phyloP scores from a whole-genome alignment of 2,888 invertebrate genomes.

The Clanis bilineata region DNA sequence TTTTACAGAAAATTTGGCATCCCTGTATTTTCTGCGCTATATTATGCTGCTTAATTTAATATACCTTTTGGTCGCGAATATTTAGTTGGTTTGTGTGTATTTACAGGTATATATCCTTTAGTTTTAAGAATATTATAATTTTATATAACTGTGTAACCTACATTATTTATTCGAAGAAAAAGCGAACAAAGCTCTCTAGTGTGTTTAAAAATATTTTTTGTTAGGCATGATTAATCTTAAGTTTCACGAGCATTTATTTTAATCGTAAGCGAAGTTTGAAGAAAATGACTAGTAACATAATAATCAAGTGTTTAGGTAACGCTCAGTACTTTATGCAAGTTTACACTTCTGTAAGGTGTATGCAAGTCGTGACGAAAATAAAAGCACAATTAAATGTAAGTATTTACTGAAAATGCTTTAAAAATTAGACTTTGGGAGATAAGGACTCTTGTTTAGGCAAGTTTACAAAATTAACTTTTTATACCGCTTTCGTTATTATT shows the following conservation, averaged over 20 bases:
- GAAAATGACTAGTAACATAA: neutral
- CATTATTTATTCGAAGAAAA: slow-evolving; percentile 33
- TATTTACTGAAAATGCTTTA: slow-evolving; percentile 45
- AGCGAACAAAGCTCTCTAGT: slow-evolving; percentile 59
- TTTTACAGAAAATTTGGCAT: neutral
- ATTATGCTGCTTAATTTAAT: neutral
- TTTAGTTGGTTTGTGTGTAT: slow-evolving; percentile 34
- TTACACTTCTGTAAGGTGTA: neutral
- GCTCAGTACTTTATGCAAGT: neutral
- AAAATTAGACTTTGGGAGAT: slow-evolving; percentile 30
- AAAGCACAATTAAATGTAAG: slow-evolving; percentile 18
- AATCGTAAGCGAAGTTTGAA: slow-evolving; percentile 22
- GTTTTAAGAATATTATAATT: slow-evolving; percentile 19
- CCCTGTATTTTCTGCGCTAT: neutral
- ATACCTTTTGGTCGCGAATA: slow-evolving; percentile 47
- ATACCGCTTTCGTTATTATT: slow-evolving; percentile 29
- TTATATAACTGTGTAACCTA: slow-evolving; percentile 33
- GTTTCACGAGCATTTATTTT: slow-evolving; percentile 5
- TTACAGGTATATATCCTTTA: slow-evolving; percentile 21
- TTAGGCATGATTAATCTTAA: slow-evolving; percentile 24
- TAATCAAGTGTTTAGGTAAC: neutral
- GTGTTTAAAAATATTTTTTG: slow-evolving; percentile 63
- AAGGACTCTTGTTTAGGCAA: slow-evolving; percentile 14
- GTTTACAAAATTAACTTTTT: slow-evolving; percentile 31
- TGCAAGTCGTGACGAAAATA: slow-evolving; percentile 15